Base-by-base conservation (phyloP, 1,140 invertebrate genomes). In the Luehdorfia chinensis region DNA sequence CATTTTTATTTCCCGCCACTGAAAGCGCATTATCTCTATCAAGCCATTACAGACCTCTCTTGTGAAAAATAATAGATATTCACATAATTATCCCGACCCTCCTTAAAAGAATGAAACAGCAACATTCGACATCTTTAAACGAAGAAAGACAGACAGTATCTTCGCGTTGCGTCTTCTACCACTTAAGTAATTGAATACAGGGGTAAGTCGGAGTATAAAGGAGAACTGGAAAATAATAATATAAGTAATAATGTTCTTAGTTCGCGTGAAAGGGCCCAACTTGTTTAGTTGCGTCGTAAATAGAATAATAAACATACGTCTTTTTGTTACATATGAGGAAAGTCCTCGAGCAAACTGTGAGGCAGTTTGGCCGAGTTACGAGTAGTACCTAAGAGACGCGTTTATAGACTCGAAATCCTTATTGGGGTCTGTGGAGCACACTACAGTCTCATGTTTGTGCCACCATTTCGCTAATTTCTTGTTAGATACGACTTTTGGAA, bases 181-280 rank as follows among this genome's bases (percentile, higher is more conserved):
- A 84, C 80, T 84, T 84, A 83, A 78, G 80, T 84, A 83, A 84
- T 84, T 84, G 80, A 78, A 84, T 72, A 61, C 59, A 65, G 71
- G 71, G 71, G 70, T 72, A 73, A 75, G 68, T 66, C 47, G 65
- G 65, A 59, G 57, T 52, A 66, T 73, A 66, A 70, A 68, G 66
- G 69, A 69, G 73, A 66, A 72, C 62, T 73, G 50, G 64, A 72
- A 76, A 67, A 75, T 75, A 75, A 74, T 74, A 77, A 75, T 77
- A 79, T 69, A 69, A 71, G 60, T 73, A 66, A 75, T 72, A 67
- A 72, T 68, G 61, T 63, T 55, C 43, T 47, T 51, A 39, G 60
- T 50, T 50, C 48, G 66, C 66, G 58, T 31, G 58, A 55, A 62
- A 64, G 63, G 50, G 56, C 60, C 55, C 31, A 55, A 71, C 47